phyloP scores from a whole-genome alignment of 2,797 vertebrate genomes.

The Pseudocheirus occidentalis region DNA sequence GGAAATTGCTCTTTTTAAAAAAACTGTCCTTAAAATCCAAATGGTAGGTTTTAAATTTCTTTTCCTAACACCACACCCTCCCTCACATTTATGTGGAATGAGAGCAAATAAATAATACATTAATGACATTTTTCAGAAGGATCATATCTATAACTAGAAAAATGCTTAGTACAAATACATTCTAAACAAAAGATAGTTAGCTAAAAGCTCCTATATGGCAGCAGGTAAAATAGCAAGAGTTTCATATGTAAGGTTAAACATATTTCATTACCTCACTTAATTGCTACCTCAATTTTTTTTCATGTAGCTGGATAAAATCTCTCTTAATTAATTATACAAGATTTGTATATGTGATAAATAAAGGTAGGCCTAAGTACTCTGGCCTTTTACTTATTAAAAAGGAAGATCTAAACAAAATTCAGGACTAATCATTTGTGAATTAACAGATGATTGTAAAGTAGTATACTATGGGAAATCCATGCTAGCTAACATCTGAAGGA shows the following conservation, averaged over 20 bases:
- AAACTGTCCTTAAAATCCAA: constrained; percentile 82
- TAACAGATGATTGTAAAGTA: constrained; percentile 41
- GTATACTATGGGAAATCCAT: constrained; percentile 7
- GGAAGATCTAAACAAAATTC: constrained; percentile 59
- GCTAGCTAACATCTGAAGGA: constrained; percentile 17
- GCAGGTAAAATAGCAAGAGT: neutral
- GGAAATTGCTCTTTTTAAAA: constrained; percentile 85
- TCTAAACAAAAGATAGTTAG: constrained; percentile 61
- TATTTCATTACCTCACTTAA: neutral
- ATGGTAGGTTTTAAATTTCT: constrained; percentile 79
- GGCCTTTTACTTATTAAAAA: constrained; percentile 46
- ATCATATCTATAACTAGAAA: constrained; percentile 58
- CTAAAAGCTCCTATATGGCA: constrained; percentile 46
- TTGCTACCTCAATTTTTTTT: neutral
- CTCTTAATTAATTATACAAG: constrained; percentile 40
- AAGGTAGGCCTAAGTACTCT: constrained; percentile 21
- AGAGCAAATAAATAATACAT: constrained; percentile 76
- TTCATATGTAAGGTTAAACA: neutral
- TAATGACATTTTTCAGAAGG: constrained; percentile 58
- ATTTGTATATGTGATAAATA: constrained; percentile 30
- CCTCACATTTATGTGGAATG: constrained; percentile 76
- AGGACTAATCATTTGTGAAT: constrained; percentile 56
- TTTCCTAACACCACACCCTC: constrained; percentile 75
- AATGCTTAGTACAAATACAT: constrained; percentile 59
- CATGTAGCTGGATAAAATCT: neutral